Conservation (phyloP, 2,797 vertebrate genomes). For the Heliangelus exortis region DNA sequence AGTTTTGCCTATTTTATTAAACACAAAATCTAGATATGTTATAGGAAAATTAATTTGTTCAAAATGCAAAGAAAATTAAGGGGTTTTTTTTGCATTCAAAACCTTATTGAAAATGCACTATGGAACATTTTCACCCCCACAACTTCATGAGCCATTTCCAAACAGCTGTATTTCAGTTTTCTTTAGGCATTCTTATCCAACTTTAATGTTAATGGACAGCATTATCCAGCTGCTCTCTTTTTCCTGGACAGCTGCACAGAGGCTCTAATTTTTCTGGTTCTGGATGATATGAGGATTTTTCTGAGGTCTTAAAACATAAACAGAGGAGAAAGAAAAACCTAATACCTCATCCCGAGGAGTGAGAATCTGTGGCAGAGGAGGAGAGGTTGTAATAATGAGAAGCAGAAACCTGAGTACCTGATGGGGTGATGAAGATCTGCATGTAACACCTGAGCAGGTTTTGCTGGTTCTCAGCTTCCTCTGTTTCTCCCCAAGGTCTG, state of each 20-base stretch:
- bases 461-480: not conserved
- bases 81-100: not conserved
- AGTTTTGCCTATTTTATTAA: not conserved
- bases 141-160: not conserved
- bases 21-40: not conserved
- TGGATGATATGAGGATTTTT: not conserved
- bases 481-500: not conserved
- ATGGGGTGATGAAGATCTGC: not conserved
- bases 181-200: not conserved
- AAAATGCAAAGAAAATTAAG: not conserved
- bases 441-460: not conserved
- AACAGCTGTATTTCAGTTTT: not conserved
- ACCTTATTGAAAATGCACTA: not conserved
- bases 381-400: not conserved
- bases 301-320: not conserved
- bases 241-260: not conserved
- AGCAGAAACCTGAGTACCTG: not conserved
- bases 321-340: not conserved
- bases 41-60: not conserved
- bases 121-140: not conserved
- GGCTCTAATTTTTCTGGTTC: not conserved
- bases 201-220: not conserved
- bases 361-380: not conserved
- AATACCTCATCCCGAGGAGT: not conserved
- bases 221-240: not conserved